Base-by-base conservation (phyloP, 2,797 vertebrate genomes). In the Pterois miles region DNA sequence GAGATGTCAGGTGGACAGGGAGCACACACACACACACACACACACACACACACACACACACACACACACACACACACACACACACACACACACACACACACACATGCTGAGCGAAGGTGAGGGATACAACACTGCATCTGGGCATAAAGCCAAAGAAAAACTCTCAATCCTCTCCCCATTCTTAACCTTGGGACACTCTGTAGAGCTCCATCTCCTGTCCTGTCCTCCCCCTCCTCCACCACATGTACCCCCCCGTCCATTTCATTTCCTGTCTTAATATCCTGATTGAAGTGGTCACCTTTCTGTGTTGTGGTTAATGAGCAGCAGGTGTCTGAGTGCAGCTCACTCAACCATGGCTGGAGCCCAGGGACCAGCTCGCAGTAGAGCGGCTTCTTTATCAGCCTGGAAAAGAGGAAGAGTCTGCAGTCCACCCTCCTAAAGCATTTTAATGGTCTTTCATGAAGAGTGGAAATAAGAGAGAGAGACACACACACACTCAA, bases 261-360 rank as follows among this genome's bases (percentile, higher is more conserved):
- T 93, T 87, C 77, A 91, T 90, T 88, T 87, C 79, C 78, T 67
- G 71, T 85, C 84, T 86, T 93, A 92, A 93, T 92, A 83, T 92
- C 89, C 86, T 93, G 91, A 93, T 93, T 91, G 90, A 91, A 94
- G 90, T 89, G 89, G 82, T 90, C 91, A 89, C 91, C 91, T 90
- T 78, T 91, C 64, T 71, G 83, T 90, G 84, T 85, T 72, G 82
- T 82, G 74, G 80, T 91, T 93, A 93, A 94, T 92, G 87, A 93
- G 88, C 87, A 86, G 89, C 91, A 92, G 87, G 86, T 90, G 93
- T 91, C 87, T 83, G 80, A 85, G 86, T 81, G 85, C 76, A 80
- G 77, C 67, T 77, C 81, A 69, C 63, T 78, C 53, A 29, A 81
- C 84, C 82, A 31, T 65, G 76, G 67, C 85, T 34, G 38, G 73